Base-by-base conservation (phyloP, 2,113 vertebrate species). In the Ceyx melanurus region DNA sequence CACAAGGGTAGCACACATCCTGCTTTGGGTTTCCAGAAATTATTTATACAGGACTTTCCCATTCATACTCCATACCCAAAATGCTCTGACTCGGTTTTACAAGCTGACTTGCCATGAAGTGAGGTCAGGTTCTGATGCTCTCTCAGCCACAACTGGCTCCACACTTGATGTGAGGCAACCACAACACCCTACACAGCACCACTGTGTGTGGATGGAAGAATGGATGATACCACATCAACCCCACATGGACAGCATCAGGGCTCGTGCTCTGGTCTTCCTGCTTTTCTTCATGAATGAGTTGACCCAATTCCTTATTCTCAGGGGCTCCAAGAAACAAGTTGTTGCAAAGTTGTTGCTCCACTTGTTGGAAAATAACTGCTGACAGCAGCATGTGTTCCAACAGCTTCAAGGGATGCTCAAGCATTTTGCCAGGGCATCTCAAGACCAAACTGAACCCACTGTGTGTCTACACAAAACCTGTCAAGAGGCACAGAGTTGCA, bases 211-310 rank as follows among this genome's bases (percentile, higher is more conserved):
- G 13, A 77, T 17, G 46, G 65, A 40, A 82, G 75, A 88, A 35
- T 3, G 9, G 67, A 67, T 17, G 53, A 29, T 28, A 25, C 2
- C 70, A 53, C 33, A 50, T 10, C 18, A 20, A 6, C 28, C 26
- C 57, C 3, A 3, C 40, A 61, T 0, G 2, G 42, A 57, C 51
- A 43, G 17, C 26, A 40, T 2, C 3, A 0, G 19, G 20, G 31
- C 25, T 58, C 37, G 67, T 64, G 60, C 33, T 67, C 33, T 50
- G 20, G 33, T 45, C 15, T 17, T 61, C 46, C 84, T 35, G 37
- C 51, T 37, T 50, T 76, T 42, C 71, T 48, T 62, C 29, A 31
- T 5, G 31, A 58, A 73, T 0, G 15, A 16, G 19, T 62, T 88
- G 70, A 71, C 45, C 33, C 15, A 22, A 5, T 25, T 70, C 74